phyloP scores from a whole-genome alignment of 2,888 invertebrate genomes.

The Azorinus chamasolen region DNA sequence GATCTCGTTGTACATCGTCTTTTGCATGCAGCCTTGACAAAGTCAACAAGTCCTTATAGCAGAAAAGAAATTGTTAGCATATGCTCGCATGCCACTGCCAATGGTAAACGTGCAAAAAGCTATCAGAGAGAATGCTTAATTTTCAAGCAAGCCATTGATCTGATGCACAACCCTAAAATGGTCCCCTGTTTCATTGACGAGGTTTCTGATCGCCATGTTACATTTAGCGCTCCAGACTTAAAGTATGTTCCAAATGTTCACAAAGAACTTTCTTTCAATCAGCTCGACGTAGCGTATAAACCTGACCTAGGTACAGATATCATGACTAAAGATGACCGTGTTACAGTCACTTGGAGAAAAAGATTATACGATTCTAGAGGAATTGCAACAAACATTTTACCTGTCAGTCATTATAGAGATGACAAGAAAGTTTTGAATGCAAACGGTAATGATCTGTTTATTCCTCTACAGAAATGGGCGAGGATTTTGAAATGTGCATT shows the following conservation, averaged over 20 bases:
- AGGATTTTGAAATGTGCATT: conserved; percentile 28
- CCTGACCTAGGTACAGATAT: conserved; percentile 29
- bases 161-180: conserved; percentile 42
- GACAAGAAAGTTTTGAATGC: conserved; percentile 15
- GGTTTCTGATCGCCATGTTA: conserved; percentile 43
- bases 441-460: conserved; percentile 17
- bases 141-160: conserved; percentile 36
- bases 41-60: conserved; percentile 27
- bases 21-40: conserved; percentile 50
- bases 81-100: conserved; percentile 46
- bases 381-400: not conserved
- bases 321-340: not conserved
- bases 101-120: conserved; percentile 38
- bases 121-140: conserved; percentile 51
- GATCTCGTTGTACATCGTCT: conserved; percentile 58
- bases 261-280: conserved; percentile 47
- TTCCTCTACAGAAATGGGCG: conserved; percentile 33
- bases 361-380: conserved; percentile 4
- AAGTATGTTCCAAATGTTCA: conserved; percentile 13
- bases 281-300: conserved; percentile 29
- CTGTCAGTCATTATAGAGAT: not conserved
- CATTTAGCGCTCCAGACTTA: conserved; percentile 47
- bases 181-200: conserved; percentile 40
- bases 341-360: conserved; percentile 19
- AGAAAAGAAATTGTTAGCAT: conserved; percentile 41